Evolutionary conservation across 2,797 vertebrate species (phyloP), one percentile per base, ranked within the genome.

Genomic region (Bothrops alternatus): DNA sequence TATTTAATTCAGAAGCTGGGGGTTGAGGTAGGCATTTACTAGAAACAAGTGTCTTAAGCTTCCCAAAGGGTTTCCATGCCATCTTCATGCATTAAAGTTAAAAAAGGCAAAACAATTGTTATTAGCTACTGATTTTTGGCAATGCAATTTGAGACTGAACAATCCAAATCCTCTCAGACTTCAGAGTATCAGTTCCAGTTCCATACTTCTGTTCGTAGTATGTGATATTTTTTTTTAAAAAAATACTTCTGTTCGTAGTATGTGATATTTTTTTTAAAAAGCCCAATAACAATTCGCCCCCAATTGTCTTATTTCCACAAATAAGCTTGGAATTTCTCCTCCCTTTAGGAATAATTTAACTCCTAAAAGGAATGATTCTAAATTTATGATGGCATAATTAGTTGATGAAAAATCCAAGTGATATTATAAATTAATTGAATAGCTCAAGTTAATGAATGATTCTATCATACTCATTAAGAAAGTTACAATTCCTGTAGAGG

Each of bases 401-500:
- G 14, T 20, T 58, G n/a, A 65, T 32, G 23, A 61, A 61, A 55
- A 32, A 92, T 25, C 6, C 42, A 32, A 85, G 20, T 60, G 87
- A 61, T 89, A 42, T 42, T 78, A 93, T 57, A 90, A 73, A 93
- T 93, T 53, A 93, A 93, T 87, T 60, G 91, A 90, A 55, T 56
- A 56, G 2, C 50, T 69, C 60, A 56, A 92, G 37, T 50, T 56
- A 90, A 90, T 69, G 86, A 86, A 92, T 69, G 88, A 90, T 92
- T 53, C 53, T 90, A 69, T 90, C 92, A 88, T 42, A 23, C 78
- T 63, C 47, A 88, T 91, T 90, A 93, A 78, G 63, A 73, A 85
- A 91, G 86, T 57, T 37, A 88, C 65, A 61, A 61, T 82, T 93
- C 56, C 42, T 93, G 56, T 58, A 42, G 6, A 61, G 56, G 86